These are phyloP conservation scores for Phrynocephalus vlangalii DNA, from an alignment of 2,797 vertebrate species.

Conservation along the genomic window DNA sequence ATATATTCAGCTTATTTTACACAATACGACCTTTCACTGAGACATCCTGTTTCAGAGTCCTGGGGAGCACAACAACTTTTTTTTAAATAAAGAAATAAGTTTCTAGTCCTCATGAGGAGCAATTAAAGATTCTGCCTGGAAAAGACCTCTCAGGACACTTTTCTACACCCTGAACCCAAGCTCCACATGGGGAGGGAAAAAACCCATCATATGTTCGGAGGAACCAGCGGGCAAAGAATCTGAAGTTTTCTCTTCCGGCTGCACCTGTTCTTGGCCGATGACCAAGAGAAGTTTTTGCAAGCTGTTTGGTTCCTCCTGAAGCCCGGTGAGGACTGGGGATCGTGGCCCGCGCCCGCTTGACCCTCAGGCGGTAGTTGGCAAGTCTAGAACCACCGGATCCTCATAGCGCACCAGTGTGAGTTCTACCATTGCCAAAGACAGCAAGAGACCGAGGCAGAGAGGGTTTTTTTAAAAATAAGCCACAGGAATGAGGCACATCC, in stretches of 20 bases:
- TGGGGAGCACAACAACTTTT: not conserved
- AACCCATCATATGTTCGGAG: too few relatives aligned
- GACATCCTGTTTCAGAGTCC: not conserved
- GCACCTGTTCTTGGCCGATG: conserved; percentile 86
- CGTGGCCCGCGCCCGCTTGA: conserved; percentile 35
- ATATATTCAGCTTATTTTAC: not conserved
- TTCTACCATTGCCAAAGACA: conserved; percentile 99
- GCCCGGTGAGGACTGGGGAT: too few relatives aligned
- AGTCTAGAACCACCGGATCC: conserved; percentile 99
- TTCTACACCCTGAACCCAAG: too few relatives aligned
- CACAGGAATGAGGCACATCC: not conserved
- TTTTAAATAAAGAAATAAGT: not conserved
- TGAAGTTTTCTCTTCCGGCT: conserved; percentile 80
- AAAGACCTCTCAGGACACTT: not conserved
- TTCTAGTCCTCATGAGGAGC: not conserved
- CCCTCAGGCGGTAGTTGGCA: conserved; percentile 96
- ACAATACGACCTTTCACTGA: not conserved
- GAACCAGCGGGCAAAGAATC: conserved; percentile 81
- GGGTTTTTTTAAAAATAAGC: too few relatives aligned
- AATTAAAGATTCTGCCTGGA: not conserved
- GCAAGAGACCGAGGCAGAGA: conserved; percentile 78
- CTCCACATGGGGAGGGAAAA: too few relatives aligned
- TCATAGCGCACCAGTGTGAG: conserved; percentile 99
- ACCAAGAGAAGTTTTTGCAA: conserved; percentile 47
- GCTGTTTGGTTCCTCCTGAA: not conserved